Base-by-base conservation (phyloP, 2,797 vertebrate genomes). In the Nothura maculosa region DNA sequence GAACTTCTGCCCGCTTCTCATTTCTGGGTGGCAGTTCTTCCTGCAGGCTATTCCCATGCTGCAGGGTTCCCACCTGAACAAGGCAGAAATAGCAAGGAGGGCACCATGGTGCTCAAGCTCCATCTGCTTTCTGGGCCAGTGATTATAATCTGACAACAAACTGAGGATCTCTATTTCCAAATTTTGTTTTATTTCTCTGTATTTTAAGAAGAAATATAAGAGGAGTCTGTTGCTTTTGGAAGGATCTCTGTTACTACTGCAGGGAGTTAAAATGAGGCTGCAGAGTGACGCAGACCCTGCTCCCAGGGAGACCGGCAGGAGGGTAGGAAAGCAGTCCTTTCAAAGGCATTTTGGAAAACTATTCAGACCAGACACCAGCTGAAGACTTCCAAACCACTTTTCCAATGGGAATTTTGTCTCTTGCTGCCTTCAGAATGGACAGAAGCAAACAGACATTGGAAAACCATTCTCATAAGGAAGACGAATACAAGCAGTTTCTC, bases 371-470 rank as follows among this genome's bases (percentile, higher is more conserved):
- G 25, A 18, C 17, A 42, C 66, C 66, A 45, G 1, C 1, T 90
- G 80, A 90, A 91, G 52, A 16, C 24, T 58, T 78, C 48, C 38
- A 92, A 54, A 40, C 57, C 86, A 64, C 55, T 79, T 92, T 81
- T 64, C 84, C 45, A 54, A 27, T 47, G 68, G 67, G 72, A 74
- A 55, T 85, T 81, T 63, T 73, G 12, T 89, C 2, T 66, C 89
- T 83, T 87, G 0, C 50, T 92, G 50, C 50, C 83, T 91, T 93
- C 80, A 43, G 48, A 82, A 72, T 66, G 32, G 48, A 73, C 42
- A 32, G 87, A 94, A 91, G 19, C 24, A 81, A 88, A 24, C 12
- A 32, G 24, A 10, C 16, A 64, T 91, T 70, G 21, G 22, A 19
- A 82, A 92, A 83, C n/a, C 7, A 62, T 87, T 87, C 22, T 30